Percentiles rank a stretch among this genome's conserved stretches.
Conservation (phyloP, 2,113 vertebrate species). For the Microcebus ravelobensis region DNA sequence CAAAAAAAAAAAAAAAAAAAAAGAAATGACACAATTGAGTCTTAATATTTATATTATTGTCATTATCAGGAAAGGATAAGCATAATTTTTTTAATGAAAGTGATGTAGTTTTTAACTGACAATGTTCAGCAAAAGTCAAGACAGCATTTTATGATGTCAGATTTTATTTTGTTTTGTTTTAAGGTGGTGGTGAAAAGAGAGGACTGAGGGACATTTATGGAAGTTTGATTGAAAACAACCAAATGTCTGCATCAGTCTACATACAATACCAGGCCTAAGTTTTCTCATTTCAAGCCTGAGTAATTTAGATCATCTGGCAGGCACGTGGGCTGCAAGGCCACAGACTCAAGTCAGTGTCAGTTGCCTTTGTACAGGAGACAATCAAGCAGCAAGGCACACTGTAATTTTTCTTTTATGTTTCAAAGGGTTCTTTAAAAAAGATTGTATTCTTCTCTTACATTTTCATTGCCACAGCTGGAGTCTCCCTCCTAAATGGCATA, state of each 20-base stretch:
- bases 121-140: neutral
- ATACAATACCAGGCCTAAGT: neutral
- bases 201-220: neutral
- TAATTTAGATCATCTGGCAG: constrained; percentile 74
- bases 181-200: neutral
- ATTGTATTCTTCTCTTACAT: constrained; percentile 58
- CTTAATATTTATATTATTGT: neutral
- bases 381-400: constrained; percentile 67
- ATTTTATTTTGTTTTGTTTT: constrained; percentile 24
- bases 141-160: constrained; percentile 26
- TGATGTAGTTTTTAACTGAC: neutral
- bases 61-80: neutral
- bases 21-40: neutral
- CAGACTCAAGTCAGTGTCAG: constrained; percentile 66
- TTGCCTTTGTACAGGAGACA: constrained; percentile 66
- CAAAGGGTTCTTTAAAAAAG: constrained; percentile 55
- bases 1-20: no score
- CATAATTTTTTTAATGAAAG: neutral
- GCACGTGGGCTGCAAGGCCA: constrained; percentile 61
- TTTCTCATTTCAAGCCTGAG: constrained; percentile 80
- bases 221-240: constrained; percentile 69
- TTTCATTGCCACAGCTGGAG: constrained; percentile 70
- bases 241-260: constrained; percentile 11
- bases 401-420: constrained; percentile 80
- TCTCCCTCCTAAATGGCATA: constrained; percentile 63